Percentiles rank a stretch among this genome's conserved stretches.
These are phyloP conservation scores for Pluvianellus socialis DNA, from an alignment of 2,113 vertebrate genomes.

Conservation along the genomic window DNA sequence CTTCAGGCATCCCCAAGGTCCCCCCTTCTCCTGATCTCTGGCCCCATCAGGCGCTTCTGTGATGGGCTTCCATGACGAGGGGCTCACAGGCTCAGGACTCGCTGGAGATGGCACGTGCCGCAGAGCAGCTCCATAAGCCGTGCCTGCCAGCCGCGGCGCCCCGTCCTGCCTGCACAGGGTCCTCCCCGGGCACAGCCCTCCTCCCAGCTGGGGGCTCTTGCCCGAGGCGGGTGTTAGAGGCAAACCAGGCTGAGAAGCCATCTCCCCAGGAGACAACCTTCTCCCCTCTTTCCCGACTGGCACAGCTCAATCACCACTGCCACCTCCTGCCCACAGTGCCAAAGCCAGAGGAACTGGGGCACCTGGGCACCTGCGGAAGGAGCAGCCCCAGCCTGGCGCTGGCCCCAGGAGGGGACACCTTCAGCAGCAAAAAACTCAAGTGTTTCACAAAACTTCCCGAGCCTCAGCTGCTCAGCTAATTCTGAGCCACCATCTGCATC, in stretches of 20 bases:
- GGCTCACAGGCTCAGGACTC: not conserved
- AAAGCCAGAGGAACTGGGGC: not conserved
- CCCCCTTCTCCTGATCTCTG: not conserved
- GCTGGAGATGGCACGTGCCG: rapidly evolving
- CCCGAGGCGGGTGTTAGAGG: not conserved
- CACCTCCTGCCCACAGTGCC: rapidly evolving
- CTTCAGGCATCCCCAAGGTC: not conserved
- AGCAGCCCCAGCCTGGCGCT: not conserved
- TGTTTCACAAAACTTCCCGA: not conserved
- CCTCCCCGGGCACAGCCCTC: not conserved
- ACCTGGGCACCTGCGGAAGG: not conserved
- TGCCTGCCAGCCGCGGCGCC: rapidly evolving
- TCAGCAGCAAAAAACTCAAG: not conserved
- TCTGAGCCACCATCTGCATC: not conserved
- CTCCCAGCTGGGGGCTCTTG: rapidly evolving
- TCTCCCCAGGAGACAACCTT: not conserved
- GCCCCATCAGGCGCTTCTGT: not conserved
- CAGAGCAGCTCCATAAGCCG: not conserved
- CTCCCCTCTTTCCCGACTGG: not conserved
- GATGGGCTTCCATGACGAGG: not conserved
- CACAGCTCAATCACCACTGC: not conserved
- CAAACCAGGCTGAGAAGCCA: not conserved
- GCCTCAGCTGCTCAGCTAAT: not conserved
- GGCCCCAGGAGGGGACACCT: not conserved
- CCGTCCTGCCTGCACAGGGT: rapidly evolving